Conservation (phyloP, 2,797 vertebrate genomes). For the Sebastes nivosus region DNA sequence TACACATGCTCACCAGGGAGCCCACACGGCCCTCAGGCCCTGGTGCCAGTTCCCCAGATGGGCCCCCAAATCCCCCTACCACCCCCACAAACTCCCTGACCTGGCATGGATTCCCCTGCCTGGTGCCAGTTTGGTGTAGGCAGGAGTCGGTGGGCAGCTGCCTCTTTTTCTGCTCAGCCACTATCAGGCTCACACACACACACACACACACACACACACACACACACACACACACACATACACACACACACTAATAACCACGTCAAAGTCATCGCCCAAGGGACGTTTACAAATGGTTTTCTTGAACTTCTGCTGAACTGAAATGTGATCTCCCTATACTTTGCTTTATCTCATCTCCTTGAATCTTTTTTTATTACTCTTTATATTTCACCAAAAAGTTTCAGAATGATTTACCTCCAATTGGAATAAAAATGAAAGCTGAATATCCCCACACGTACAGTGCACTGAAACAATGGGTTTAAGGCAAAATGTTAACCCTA, state of each 20-base stretch:
- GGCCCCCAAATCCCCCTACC: slow-evolving; percentile 64
- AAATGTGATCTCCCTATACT: background rate
- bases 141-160: slow-evolving; percentile 72
- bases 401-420: background rate
- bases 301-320: slow-evolving; percentile 56
- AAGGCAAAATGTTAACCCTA: background rate
- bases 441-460: no score
- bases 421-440: background rate
- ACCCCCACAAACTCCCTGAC: slow-evolving; percentile 55
- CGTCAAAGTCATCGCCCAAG: slow-evolving; percentile 18
- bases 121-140: slow-evolving; percentile 72
- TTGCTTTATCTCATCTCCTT: background rate
- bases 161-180: slow-evolving; percentile 62
- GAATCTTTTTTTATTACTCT: background rate
- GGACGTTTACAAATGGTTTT: slow-evolving; percentile 25
- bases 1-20: slow-evolving; percentile 61
- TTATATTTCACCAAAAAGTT: background rate
- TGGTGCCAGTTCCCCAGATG: slow-evolving; percentile 80
- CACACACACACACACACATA: background rate
- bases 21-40: slow-evolving; percentile 32
- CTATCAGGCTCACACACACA: background rate
- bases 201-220: background rate
- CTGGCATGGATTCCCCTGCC: slow-evolving; percentile 61
- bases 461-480: background rate
- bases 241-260: slow-evolving; percentile 5